Evolutionary conservation across 2,113 vertebrate species (phyloP).

Genomic region (Neogobius melanostomus): DNA sequence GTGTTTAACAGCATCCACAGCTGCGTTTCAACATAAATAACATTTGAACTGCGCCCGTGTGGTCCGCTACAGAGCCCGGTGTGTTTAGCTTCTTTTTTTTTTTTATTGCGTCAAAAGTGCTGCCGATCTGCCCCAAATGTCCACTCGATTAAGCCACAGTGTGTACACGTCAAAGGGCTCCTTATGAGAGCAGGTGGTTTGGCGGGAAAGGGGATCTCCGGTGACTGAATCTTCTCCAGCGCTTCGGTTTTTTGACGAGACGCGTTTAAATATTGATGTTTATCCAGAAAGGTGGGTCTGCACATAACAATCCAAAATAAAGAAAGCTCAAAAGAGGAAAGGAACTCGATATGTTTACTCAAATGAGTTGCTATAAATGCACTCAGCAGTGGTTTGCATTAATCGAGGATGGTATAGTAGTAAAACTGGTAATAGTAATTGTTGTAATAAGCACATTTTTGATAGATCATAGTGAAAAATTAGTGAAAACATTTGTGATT

Average conservation of each 20-base stretch:
- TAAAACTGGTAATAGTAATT: too few relatives aligned
- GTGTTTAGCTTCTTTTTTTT: conserved; percentile 37
- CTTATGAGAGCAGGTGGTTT: conserved; percentile 25
- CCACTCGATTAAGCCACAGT: background rate
- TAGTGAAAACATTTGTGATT: too few relatives aligned
- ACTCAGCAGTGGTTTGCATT: too few relatives aligned
- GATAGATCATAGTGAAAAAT: too few relatives aligned
- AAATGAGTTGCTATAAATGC: too few relatives aligned
- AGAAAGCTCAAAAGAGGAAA: background rate
- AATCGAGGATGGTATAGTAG: too few relatives aligned
- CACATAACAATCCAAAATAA: too few relatives aligned
- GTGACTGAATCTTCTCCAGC: conserved; percentile 38
- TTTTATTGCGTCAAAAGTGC: conserved; percentile 2
- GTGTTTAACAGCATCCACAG: conserved; percentile 28
- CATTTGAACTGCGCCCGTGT: conserved; percentile 10
- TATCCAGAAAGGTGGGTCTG: background rate
- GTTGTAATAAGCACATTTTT: too few relatives aligned
- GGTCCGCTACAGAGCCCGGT: conserved; percentile 35
- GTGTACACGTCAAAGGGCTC: conserved; percentile 9
- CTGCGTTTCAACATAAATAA: conserved; percentile 29
- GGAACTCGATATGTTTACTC: background rate
- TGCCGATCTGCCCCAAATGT: conserved; percentile 3
- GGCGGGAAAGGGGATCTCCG: conserved; percentile 35
- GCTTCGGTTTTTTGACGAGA: conserved; percentile 2
- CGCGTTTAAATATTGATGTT: background rate